These are phyloP conservation scores for Matsumurasca onukii DNA, from an alignment of 1,140 invertebrate species.

Conservation along the genomic window DNA sequence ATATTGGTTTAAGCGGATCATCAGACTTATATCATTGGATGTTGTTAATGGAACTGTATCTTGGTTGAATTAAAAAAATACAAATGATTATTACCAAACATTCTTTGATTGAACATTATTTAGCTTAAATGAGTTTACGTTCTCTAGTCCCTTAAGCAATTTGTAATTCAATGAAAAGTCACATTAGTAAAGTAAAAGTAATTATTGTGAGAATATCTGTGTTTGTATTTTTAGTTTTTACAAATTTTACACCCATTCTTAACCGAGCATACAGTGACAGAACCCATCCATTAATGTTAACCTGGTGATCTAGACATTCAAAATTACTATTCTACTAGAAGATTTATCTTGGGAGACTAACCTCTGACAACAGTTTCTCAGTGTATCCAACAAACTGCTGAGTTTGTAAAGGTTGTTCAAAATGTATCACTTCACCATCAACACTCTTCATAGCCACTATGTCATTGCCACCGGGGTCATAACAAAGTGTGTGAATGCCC, in stretches of 20 bases:
- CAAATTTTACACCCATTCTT: neutral
- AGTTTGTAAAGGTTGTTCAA: constrained; percentile 71
- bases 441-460: constrained; percentile 84
- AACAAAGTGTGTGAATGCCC: constrained; percentile 68
- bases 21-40: too few relatives aligned
- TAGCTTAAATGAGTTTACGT: neutral
- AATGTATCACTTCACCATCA: constrained; percentile 76
- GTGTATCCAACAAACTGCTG: constrained; percentile 63
- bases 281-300: too few relatives aligned
- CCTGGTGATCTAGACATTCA: too few relatives aligned
- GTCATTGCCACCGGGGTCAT: constrained; percentile 75
- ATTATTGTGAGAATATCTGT: neutral
- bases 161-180: too few relatives aligned
- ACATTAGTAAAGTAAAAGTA: neutral
- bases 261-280: too few relatives aligned
- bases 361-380: constrained; percentile 88
- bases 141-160: neutral
- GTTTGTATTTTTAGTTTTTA: neutral
- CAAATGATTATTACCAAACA: too few relatives aligned
- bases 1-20: too few relatives aligned
- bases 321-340: too few relatives aligned
- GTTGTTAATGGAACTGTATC: too few relatives aligned
- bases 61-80: too few relatives aligned
- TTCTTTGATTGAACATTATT: too few relatives aligned
- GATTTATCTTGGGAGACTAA: neutral